Conservation (phyloP, 2,797 vertebrate species). For the Diplodus sargus region DNA sequence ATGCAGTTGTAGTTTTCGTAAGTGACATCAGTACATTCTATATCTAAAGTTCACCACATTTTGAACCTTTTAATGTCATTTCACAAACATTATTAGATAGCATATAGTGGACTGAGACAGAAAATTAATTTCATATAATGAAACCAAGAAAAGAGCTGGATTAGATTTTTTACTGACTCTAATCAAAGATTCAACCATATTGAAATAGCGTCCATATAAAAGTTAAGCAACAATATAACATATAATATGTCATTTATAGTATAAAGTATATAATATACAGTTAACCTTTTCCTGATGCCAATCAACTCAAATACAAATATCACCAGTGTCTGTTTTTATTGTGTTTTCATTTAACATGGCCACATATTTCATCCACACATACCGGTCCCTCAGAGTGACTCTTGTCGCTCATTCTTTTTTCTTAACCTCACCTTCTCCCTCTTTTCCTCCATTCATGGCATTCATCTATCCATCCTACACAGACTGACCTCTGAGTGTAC, state of each 20-base stretch:
- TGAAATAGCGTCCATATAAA: neutral
- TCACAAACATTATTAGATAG: neutral
- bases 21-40: neutral
- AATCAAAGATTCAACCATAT: neutral
- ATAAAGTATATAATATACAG: too few species aligned
- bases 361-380: neutral
- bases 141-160: slow-evolving; percentile 1
- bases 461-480: slow-evolving; percentile 21
- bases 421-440: slow-evolving; percentile 17
- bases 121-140: neutral
- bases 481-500: slow-evolving; percentile 9
- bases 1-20: neutral
- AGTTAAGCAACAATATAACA: too few species aligned
- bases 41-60: neutral
- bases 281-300: neutral
- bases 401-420: slow-evolving; percentile 12
- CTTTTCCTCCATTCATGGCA: slow-evolving; percentile 16
- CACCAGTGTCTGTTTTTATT: neutral
- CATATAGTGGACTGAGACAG: neutral
- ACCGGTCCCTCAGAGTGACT: neutral
- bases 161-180: neutral
- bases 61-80: neutral
- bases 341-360: neutral
- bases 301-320: neutral
- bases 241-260: too few species aligned